phyloP scores from a whole-genome alignment of 2,888 invertebrate genomes.

The Euzetes globulus region DNA sequence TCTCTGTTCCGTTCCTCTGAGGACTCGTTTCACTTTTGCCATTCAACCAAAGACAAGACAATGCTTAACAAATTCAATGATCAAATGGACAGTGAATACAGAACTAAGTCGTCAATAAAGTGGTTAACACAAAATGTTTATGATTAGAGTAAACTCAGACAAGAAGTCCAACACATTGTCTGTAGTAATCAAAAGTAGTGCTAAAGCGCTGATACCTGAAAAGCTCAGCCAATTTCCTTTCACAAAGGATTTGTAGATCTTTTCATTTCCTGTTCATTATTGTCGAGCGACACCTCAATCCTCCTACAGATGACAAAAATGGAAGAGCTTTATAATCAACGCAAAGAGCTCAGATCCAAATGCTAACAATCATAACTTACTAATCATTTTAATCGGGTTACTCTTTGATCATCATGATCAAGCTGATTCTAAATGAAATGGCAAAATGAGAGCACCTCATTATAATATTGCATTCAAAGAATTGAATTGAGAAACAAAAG shows the following conservation, averaged over 20 bases:
- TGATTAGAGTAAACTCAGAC: not conserved
- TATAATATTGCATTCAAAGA: too few species aligned
- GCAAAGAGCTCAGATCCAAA: not conserved
- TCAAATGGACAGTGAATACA: not conserved
- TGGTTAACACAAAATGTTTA: not conserved
- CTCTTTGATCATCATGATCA: too few species aligned
- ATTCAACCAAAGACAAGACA: not conserved
- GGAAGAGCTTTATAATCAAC: not conserved
- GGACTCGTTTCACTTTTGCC: not conserved
- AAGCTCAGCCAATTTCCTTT: constrained; percentile 19
- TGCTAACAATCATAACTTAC: not conserved
- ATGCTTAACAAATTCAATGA: not conserved
- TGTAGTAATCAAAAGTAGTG: not conserved
- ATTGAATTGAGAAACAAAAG: too few species aligned
- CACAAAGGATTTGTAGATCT: constrained; percentile 21
- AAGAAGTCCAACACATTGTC: not conserved
- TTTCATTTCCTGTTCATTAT: constrained; percentile 24
- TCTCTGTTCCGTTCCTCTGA: constrained; percentile 3
- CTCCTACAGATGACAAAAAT: constrained; percentile 5
- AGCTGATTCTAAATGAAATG: too few species aligned
- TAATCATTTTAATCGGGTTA: too few species aligned
- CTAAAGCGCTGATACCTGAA: constrained; percentile 4
- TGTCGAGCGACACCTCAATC: constrained; percentile 16
- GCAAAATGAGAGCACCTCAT: too few species aligned
- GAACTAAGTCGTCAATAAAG: not conserved